Conservation (phyloP, 2,797 vertebrate genomes). For the Micropoecilia bifurca region DNA sequence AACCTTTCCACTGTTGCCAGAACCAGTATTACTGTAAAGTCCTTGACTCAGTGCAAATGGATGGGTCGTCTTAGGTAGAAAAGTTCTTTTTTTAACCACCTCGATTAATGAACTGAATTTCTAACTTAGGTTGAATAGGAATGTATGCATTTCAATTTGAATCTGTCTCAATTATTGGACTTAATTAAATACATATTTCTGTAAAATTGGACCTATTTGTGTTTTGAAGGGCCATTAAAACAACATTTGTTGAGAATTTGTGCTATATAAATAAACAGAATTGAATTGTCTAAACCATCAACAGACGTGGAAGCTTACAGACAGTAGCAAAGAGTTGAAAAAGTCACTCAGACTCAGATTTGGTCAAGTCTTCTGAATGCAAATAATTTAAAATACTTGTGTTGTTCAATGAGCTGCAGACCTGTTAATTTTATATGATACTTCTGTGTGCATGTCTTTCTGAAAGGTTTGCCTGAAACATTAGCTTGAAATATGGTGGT, state of each 20-base stretch:
- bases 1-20: background rate
- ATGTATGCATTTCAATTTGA: background rate
- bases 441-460: background rate
- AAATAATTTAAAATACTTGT: constrained; percentile 7
- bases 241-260: background rate
- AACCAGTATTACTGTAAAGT: background rate
- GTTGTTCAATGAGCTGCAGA: constrained; percentile 2
- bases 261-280: background rate
- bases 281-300: constrained; percentile 31
- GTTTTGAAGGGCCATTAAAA: background rate
- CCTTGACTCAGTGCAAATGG: background rate
- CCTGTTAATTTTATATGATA: background rate
- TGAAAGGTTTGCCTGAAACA: background rate
- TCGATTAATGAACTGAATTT: background rate
- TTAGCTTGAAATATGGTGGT: background rate
- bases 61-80: background rate
- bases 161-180: background rate
- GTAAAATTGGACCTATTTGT: background rate
- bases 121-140: background rate
- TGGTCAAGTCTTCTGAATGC: background rate
- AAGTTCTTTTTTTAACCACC: background rate
- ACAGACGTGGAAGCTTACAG: constrained; percentile 13
- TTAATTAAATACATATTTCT: background rate
- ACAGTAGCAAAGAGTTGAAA: constrained; percentile 18
- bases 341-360: constrained; percentile 1